Evolutionary conservation across 2,888 invertebrate species (phyloP).

Genomic region (Aleiodes leptofemur): DNA sequence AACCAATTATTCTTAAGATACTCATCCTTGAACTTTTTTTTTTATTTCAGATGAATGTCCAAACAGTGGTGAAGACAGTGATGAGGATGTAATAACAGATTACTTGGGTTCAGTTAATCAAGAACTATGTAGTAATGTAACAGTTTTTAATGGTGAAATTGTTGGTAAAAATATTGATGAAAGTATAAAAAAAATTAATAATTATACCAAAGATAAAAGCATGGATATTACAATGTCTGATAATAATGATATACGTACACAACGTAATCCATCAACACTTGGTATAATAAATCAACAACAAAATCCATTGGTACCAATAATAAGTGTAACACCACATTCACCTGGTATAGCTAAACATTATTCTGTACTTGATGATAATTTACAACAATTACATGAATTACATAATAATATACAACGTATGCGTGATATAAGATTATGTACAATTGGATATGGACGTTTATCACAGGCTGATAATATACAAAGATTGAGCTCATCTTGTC

Average conservation of each 20-base stretch:
- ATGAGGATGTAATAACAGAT: slow-evolving; percentile 88
- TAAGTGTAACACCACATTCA: slow-evolving; percentile 92
- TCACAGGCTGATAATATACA: slow-evolving; percentile 72
- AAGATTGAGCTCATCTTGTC: slow-evolving; percentile 85
- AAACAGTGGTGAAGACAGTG: slow-evolving; percentile 84
- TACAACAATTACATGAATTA: slow-evolving; percentile 85
- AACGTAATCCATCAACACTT: slow-evolving; percentile 57
- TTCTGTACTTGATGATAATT: slow-evolving; percentile 84
- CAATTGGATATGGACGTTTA: slow-evolving; percentile 64
- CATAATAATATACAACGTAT: slow-evolving; percentile 87
- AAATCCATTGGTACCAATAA: slow-evolving; percentile 84
- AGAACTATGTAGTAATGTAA: slow-evolving; percentile 67
- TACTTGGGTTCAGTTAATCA: slow-evolving; percentile 77
- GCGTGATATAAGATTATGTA: slow-evolving; percentile 80
- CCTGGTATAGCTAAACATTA: slow-evolving; percentile 84
- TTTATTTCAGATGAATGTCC: slow-evolving; percentile 81
- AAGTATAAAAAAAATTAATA: slow-evolving; percentile 55
- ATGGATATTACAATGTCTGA: slow-evolving; percentile 67
- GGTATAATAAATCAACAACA: slow-evolving; percentile 65
- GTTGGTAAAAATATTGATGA: slow-evolving; percentile 64
- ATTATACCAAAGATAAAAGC: slow-evolving; percentile 70
- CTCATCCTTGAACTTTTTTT: background rate
- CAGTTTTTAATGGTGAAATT: slow-evolving; percentile 62
- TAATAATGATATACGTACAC: slow-evolving; percentile 58
- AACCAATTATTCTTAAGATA: background rate